Evolutionary conservation across 2,888 invertebrate species (phyloP), one percentile per base, ranked within the genome.

Genomic region (Clistopyga incitator): DNA sequence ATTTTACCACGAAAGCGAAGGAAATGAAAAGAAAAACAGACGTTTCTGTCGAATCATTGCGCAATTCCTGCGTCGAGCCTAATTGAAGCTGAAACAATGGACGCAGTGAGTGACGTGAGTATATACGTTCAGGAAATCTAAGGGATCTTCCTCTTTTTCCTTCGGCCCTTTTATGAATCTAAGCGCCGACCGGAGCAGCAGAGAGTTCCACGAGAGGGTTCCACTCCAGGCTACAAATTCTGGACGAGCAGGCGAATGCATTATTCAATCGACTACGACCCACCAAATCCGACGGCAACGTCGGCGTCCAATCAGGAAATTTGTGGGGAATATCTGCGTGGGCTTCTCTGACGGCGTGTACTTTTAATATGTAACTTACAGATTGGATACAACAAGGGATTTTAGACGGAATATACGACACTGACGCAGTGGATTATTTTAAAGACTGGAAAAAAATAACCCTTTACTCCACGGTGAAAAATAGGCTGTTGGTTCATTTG

Each of bases 201-300:
- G n/a, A 18, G 20, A 20, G 47, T 11, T 15, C 54, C n/a, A 13
- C 54, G 72, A 54, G 72, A 54, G 13, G 23, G 29, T 34, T 47
- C 29, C 47, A 13, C 34, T 54, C 38, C 50, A 75, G 61, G 61
- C 61, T n/a, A 61, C 70, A 75, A 82, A 79, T 82, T 82, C 75
- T 75, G 72, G 25, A 67, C 74, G 20, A 45, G n/a, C 42, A 50
- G 15, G 38, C 65, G 52, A 59, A 82, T 85, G 80, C 79, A 85
- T 85, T 85, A 85, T 85, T 84, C 85, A 84, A 82, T 76, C 50
- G 70, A 52, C 38, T 45, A 20, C 77, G 80, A 38, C 70, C 72
- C 82, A 72, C 52, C 74, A 67, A 75, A 77, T 79, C 75, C 78
- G 77, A 77, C 78, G 61, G 42, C 78, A 67, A 74, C 68, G 45